Base-by-base conservation (phyloP, 2,113 vertebrate genomes). In the Hemichromis elongatus region DNA sequence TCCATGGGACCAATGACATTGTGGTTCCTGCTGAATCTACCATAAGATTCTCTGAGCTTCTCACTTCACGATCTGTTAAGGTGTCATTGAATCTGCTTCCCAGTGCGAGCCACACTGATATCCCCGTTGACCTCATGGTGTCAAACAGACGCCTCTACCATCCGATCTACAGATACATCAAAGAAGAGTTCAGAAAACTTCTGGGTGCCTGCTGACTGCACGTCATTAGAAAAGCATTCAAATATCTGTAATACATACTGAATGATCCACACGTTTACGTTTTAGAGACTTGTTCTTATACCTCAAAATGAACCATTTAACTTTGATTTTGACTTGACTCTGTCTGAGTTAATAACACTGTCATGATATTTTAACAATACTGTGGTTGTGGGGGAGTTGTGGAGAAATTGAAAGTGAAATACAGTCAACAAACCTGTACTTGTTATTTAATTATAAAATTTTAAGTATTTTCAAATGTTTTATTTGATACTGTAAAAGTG, bases 111-210 rank as follows among this genome's bases (percentile, higher is more conserved):
- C 96, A 96, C 92, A 91, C 79, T 1, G 94, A 96, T 59, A 95
- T 96, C 0, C 92, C 95, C 42, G 94, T 92, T 1, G 96, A 95
- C 75, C 93, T 97, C 37, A 96, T 96, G 96, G 91, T 77, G 9
- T n/a, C 93, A 14, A 92, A 94, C 79, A 87, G 95, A 55, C 86
- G 19, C 83, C 94, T 92, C 86, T 96, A 96, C 91, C 89, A 90
- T 26, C 81, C 82, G 4, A 88, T 96, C 77, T 96, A 92, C 87
- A 91, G 88, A 86, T 95, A 93, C 26, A 89, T 96, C 88, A 95
- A 95, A 86, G 93, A 93, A 63, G 93, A 95, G 85, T 93, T 89
- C 89, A 86, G 19, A 30, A 95, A 91, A 73, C 82, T 89, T 19
- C 79, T 80, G 24, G 54, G 7, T 26, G 7, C 3, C 11, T 82